phyloP scores from a whole-genome alignment of 2,888 invertebrate genomes.

The Eilema caniola region DNA sequence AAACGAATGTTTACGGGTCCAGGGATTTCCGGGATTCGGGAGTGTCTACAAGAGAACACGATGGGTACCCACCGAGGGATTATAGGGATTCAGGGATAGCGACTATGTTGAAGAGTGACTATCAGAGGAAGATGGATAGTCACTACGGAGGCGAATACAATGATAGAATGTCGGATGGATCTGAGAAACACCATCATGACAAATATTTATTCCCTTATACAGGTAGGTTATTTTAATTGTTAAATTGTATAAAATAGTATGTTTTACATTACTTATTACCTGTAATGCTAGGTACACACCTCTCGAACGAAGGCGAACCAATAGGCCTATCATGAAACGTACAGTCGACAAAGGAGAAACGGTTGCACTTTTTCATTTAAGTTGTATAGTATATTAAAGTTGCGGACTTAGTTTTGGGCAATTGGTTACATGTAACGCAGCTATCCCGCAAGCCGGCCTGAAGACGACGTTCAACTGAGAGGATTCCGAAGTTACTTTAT shows the following conservation, averaged over 20 bases:
- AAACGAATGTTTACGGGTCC: slow-evolving; percentile 76
- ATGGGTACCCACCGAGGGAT: slow-evolving; percentile 78
- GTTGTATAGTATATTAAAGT: too few species aligned
- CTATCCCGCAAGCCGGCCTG: not conserved
- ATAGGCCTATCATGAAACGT: too few species aligned
- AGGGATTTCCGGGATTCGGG: slow-evolving; percentile 75
- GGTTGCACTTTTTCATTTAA: too few species aligned
- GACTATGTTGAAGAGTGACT: slow-evolving; percentile 84
- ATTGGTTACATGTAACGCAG: too few species aligned
- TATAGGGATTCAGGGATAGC: slow-evolving; percentile 83
- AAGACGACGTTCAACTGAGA: not conserved
- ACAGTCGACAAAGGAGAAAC: not conserved
- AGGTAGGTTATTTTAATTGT: slow-evolving; percentile 69
- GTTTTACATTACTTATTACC: too few species aligned
- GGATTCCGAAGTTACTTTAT: too few species aligned
- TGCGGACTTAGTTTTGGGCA: too few species aligned
- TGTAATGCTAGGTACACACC: not conserved
- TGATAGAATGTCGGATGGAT: slow-evolving; percentile 90
- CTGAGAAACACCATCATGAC: slow-evolving; percentile 91
- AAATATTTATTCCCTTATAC: slow-evolving; percentile 95
- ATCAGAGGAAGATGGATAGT: slow-evolving; percentile 82
- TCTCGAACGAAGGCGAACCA: not conserved
- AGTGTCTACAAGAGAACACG: slow-evolving; percentile 77
- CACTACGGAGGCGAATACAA: slow-evolving; percentile 84
- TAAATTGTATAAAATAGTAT: too few species aligned